Base-by-base conservation (phyloP, 1,140 invertebrate genomes). In the Camponotus pennsylvanicus region DNA sequence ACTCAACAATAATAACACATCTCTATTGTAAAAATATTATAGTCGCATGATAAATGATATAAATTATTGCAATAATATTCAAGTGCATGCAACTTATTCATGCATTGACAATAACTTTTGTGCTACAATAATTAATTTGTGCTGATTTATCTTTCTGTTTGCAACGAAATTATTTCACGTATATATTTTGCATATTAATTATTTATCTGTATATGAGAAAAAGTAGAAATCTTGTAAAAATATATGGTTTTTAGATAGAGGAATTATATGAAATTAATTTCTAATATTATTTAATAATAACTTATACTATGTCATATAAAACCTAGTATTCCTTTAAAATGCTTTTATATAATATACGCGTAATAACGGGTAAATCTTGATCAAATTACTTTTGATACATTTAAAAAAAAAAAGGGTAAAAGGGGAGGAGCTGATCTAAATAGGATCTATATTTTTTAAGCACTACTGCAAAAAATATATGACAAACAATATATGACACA, bases 401-500 rank as follows among this genome's bases (percentile, higher is more conserved):
- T 32, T 34, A 70, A 85, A 80, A 69, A 61, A 63, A n/a, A 55
- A 59, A 77, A 64, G 32, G 18, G 55, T 34, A 69, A 21, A 34
- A 15, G 4, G 13, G 13, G 13, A 49, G 45, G 49, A 52, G 49
- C 49, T 52, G 49, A 52, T 52, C 15, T 52, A 52, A 76, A 82
- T 59, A 61, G 59, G 40, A 89, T 79, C 27, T 37, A 63, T 45
- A 55, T 8, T 61, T 32, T 73, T 75, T 32, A 83, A 85, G 32
- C 66, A 73, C 73, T 90, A 90, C 52, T 73, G 75, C 66, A 71
- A 66, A 88, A 84, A 82, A 71, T 73, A 85, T 73, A 88, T 82
- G 52, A 90, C 89, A 92, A 27, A 27, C 85, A 86, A 89, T 90
- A 86, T 88, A 88, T 88, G 92, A 96, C 96, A 96, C 95, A 96